Evolutionary conservation across 2,888 invertebrate genomes (phyloP), one percentile per base, ranked within the genome.

Genomic region (Amblyjoppa fuscipennis): DNA sequence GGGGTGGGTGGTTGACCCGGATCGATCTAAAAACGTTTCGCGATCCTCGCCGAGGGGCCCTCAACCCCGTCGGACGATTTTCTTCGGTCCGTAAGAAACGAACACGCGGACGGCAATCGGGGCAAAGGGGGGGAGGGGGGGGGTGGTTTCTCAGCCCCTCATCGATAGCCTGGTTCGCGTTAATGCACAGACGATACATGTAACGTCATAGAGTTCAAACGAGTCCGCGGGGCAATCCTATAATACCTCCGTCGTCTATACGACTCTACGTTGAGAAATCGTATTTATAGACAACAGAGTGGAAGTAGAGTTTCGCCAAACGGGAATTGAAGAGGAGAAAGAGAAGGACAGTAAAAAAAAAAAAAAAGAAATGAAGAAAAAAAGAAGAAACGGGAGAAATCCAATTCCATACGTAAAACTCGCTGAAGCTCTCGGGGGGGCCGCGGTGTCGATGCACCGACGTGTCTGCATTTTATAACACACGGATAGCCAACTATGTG

Each of bases 1-100:
- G 16, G 85, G 87, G 88, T 84, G 85, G 83, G 78, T 79, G 83
- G 84, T 90, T 91, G 89, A 89, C 90, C 85, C 79, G 88, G 83
- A 90, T 91, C 89, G 89, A 89, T 90, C 73, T 83, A 74, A 78
- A 86, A 88, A 53, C 53, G 68, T 68, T 76, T 69, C 81, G 64
- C 68, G 86, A 89, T 86, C 81, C 76, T 61, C 51, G 61, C 5
- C 16, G 61, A 53, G 56, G 31, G 31, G 51, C 80, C 71, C 81
- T 86, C 78, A 70, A 85, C 79, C 79, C 45, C 53, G 56, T n/a
- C 61, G 53, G 13, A 31, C 31, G 34, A 64, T 64, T 64, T 56
- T 34, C 25, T 20, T 71, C 71, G 59, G 3, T 20, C 31, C 53
- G 66, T 49, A 53, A 53, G 68, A 38, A 68, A 77, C 13, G 25